These are phyloP conservation scores for Malthinus flaveolus DNA, from an alignment of 2,888 invertebrate species.

Conservation along the genomic window DNA sequence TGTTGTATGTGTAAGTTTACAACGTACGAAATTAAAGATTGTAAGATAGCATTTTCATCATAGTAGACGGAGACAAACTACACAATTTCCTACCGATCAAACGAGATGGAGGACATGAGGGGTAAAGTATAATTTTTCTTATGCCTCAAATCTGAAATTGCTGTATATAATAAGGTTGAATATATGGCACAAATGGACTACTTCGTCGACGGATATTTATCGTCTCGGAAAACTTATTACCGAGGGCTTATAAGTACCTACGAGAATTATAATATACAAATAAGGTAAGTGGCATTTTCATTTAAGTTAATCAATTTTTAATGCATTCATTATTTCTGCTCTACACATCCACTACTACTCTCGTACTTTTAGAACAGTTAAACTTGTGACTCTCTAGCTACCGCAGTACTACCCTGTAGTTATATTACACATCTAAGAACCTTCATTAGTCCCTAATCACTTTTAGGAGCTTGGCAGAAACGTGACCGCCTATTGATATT, in stretches of 20 bases:
- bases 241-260: neutral
- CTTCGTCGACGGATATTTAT: slow-evolving; percentile 36
- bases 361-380: no score
- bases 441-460: no score
- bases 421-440: no score
- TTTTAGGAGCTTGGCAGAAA: no score
- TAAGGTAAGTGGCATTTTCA: no score
- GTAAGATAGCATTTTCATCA: slow-evolving; percentile 65
- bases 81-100: slow-evolving; percentile 45
- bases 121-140: slow-evolving; percentile 50
- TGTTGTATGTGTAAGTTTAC: slow-evolving; percentile 49
- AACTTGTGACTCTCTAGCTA: no score
- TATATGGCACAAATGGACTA: slow-evolving; percentile 48
- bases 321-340: no score
- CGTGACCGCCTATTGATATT: no score
- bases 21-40: slow-evolving; percentile 64
- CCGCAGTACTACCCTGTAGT: no score
- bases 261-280: no score
- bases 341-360: no score
- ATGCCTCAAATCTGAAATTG: slow-evolving; percentile 51
- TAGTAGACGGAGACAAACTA: slow-evolving; percentile 52
- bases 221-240: slow-evolving; percentile 22
- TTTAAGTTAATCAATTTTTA: no score
- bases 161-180: slow-evolving; percentile 49
- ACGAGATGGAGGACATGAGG: slow-evolving; percentile 39